Evolutionary conservation across 2,888 invertebrate genomes (phyloP), one percentile per base, ranked within the genome.

Genomic region (Pollenia griseotomentosa): DNA sequence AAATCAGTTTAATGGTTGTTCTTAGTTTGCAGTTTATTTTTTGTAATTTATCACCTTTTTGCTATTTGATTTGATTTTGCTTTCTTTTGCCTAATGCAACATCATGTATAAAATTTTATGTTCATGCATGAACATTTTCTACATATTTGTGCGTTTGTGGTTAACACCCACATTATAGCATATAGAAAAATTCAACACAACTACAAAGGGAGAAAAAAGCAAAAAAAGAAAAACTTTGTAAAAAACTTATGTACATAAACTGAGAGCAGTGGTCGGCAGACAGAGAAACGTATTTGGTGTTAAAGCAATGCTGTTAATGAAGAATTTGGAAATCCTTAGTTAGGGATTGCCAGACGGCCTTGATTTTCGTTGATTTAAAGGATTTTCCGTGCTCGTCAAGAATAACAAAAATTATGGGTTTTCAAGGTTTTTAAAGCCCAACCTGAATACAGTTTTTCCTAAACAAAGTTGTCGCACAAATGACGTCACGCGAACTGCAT

Each of bases 101-200:
- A 77, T 46, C 53, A 77, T 19, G 14, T 71, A 55, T 23, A 48
- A 48, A 55, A 70, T 57, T n/a, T 74, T 74, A 40, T 74, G 48
- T 61, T 74, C 61, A 74, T 74, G 40, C 42, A 61, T 51, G 74
- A 74, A 61, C 33, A 40, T 61, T 70, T 42, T 71, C 11, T 44
- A 19, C 46, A 65, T 40, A 53, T 71, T 83, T 77, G 23, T 63
- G 23, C 14, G 44, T 57, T 78, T 65, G 71, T 23, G 71, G 71
- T 57, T 57, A 77, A 77, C 77, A 63, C 63, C 70, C 53, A 23
- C 23, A 77, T 83, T 33, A 33, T 0, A 40, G 70, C n/a, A 44
- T 14, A 74, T 9, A 42, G 19, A 6, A 51, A 19, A 44, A 10
- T 1, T 11, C 44, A 44, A n/a, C 9, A 11, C 44, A 44, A 44